A percentile compares a stretch with the other conserved stretches of the same genome.
Evolutionary conservation across 1,140 invertebrate genomes (phyloP).

Genomic region (Homarus americanus): DNA sequence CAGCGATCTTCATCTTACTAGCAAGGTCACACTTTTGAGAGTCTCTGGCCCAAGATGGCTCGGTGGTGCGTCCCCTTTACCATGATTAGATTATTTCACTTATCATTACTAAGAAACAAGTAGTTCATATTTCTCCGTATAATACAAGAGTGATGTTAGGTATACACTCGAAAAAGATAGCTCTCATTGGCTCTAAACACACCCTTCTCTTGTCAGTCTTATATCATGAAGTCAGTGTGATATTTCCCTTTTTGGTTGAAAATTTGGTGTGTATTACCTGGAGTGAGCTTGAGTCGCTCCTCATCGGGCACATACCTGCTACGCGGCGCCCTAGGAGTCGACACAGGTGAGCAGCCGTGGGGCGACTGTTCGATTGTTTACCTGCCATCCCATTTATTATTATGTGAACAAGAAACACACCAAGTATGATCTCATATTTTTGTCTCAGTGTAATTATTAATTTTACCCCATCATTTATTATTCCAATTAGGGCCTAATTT

Average conservation of each 20-base stretch:
- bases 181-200: neutral
- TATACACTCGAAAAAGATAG: neutral
- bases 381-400: neutral
- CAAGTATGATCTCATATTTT: constrained; percentile 27
- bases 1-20: neutral
- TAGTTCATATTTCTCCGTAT: neutral
- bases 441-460: neutral
- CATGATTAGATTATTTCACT: neutral
- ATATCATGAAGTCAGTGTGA: no score
- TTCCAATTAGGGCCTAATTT: neutral
- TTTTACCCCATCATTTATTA: neutral
- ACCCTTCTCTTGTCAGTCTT: neutral
- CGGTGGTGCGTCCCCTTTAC: neutral
- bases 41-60: neutral
- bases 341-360: no score
- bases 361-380: neutral
- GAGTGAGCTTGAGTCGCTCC: no score
- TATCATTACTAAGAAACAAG: neutral
- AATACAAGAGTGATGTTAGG: neutral
- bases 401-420: constrained; percentile 35
- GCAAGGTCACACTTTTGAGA: neutral
- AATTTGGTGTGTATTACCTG: no score
- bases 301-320: no score
- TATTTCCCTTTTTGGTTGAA: no score
- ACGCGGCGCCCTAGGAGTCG: no score